Evolutionary conservation across 92 coral and sea anemone species (phyloP).

Genomic region (Micromussa lordhowensis): DNA sequence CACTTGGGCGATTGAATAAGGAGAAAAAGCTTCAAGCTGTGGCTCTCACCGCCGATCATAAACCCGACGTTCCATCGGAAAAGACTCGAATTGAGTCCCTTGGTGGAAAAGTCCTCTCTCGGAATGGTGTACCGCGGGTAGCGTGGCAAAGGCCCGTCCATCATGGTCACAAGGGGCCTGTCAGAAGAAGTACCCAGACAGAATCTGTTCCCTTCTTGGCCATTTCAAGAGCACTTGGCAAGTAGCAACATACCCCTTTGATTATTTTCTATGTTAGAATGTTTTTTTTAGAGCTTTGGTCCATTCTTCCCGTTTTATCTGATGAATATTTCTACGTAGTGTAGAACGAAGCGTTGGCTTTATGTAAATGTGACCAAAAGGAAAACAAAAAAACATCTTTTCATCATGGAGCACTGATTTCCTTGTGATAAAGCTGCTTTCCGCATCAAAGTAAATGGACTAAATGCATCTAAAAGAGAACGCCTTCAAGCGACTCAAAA

Average conservation of each 20-base stretch:
- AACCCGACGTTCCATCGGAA: constrained; percentile 94
- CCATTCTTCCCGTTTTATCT: not conserved
- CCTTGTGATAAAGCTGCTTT: not conserved
- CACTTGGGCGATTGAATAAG: constrained; percentile 69
- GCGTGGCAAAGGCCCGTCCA: constrained; percentile 98
- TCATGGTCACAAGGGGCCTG: constrained; percentile 90
- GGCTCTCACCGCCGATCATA: constrained; percentile 91
- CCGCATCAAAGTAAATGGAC: not conserved
- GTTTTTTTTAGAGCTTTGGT: not conserved
- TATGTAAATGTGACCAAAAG: not conserved
- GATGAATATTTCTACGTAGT: no score
- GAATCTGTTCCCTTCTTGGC: constrained; percentile 96
- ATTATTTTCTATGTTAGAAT: not conserved
- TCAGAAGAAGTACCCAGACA: constrained; percentile 90
- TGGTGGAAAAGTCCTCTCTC: constrained; percentile 88
- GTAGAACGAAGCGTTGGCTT: not conserved
- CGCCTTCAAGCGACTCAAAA: not conserved
- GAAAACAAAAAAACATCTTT: not conserved
- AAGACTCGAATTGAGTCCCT: constrained; percentile 86
- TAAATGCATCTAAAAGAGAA: not conserved
- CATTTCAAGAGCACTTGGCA: constrained; percentile 93
- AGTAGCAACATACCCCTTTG: constrained; percentile 9
- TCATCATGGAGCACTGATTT: not conserved
- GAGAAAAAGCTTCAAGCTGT: constrained; percentile 74
- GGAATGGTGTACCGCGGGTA: constrained; percentile 94